Base-by-base conservation (phyloP, 2,113 vertebrate genomes). In the Leucopternis melanops region DNA sequence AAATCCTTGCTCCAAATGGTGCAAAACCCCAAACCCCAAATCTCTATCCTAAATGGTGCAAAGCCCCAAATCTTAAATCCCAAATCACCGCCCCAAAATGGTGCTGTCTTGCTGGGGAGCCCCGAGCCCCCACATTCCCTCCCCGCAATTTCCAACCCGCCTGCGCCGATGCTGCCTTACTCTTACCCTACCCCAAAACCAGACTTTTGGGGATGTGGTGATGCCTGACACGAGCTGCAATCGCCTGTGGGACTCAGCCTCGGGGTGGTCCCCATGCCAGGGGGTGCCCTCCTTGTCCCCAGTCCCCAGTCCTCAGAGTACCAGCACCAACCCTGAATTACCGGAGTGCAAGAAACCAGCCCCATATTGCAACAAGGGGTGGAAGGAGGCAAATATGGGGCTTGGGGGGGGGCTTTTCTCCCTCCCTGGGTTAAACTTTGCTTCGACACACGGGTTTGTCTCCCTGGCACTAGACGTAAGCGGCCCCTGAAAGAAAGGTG, bases 301-400 rank as follows among this genome's bases (percentile, higher is more conserved):
- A 1, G 3, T 57, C 57, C 26, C 50, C 13, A 9, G 26, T 49
- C 20, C n/a, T 10, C 16, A 18, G 29, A 40, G 32, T 23, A 31
- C 11, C 10, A 4, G 18, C 32, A 49, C 36, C 75, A 17, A 55
- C 40, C 31, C 34, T 17, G 4, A 21, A 54, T 8, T 19, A 4
- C 16, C 9, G 2, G 32, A 26, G 8, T 8, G 32, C 9, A 4
- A 27, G 18, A 34, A 47, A 38, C 25, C 38, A 32, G 49, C 29
- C 34, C 79, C 27, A 13, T 5, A 23, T 7, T 4, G 10, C 6
- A 6, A 7, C 0, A 9, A 13, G 27, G 32, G 42, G 20, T 4
- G n/a, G 23, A 34, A 12, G 4, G 22, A 23, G 26, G 16, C 9
- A 38, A 50, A 61, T 3, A 9, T 3, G 31, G 77, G 26, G 12